These are phyloP conservation scores for Sycophaga agraensis DNA, from an alignment of 1,140 invertebrate genomes.

Conservation along the genomic window DNA sequence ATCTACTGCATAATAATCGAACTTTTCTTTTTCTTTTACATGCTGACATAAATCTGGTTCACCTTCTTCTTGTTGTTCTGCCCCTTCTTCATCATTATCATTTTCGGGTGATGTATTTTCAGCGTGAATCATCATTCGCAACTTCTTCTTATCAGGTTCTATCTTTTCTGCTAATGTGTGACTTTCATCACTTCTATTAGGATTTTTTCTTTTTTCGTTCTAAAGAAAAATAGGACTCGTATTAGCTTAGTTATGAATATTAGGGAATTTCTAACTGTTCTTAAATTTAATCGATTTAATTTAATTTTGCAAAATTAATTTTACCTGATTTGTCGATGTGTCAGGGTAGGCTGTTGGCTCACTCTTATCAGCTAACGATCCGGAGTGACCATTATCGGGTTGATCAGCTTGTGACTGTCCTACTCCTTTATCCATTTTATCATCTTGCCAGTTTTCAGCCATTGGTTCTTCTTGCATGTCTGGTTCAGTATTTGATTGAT, in stretches of 20 bases:
- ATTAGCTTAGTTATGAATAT: no score
- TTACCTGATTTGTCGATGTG: conserved; percentile 10
- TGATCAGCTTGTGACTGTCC: conserved; percentile 59
- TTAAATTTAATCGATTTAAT: no score
- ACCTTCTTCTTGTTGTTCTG: conserved; percentile 52
- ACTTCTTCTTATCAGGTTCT: conserved; percentile 57
- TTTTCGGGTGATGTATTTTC: conserved; percentile 55
- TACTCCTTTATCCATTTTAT: conserved; percentile 54
- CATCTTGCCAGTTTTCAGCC: conserved; percentile 51
- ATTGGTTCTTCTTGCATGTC: conserved; percentile 33
- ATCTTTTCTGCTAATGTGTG: conserved; percentile 53
- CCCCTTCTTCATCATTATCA: conserved; percentile 55
- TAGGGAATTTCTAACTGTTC: no score
- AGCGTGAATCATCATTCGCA: conserved; percentile 55
- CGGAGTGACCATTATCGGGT: conserved; percentile 55
- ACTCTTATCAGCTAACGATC: conserved; percentile 43
- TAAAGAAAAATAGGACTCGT: background rate
- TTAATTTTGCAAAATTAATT: no score
- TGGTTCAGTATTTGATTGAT: conserved; percentile 33
- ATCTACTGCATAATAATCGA: conserved; percentile 66
- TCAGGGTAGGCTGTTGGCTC: no score
- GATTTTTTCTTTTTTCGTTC: conserved; percentile 53
- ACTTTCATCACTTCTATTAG: conserved; percentile 55
- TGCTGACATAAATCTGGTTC: conserved; percentile 81
- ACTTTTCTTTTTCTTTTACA: conserved; percentile 75